Percentiles rank a stretch among this genome's conserved stretches.
These are phyloP conservation scores for Diuraphis noxia DNA, from an alignment of 1,140 invertebrate genomes.

Conservation along the genomic window DNA sequence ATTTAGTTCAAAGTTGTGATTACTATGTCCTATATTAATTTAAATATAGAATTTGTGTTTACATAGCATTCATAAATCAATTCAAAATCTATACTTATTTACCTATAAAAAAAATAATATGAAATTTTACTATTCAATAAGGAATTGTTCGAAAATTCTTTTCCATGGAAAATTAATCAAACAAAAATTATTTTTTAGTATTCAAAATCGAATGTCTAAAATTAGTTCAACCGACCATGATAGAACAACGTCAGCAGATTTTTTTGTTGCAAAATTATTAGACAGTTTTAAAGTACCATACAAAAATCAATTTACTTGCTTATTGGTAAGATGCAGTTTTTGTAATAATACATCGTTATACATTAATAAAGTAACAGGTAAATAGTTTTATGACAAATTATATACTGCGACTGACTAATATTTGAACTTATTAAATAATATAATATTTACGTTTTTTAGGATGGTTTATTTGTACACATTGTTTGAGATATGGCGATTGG, in stretches of 20 bases:
- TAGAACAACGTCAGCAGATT: background rate
- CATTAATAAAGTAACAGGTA: conserved; percentile 47
- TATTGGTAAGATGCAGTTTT: conserved; percentile 3
- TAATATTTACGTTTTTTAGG: conserved; percentile 16
- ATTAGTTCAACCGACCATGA: background rate
- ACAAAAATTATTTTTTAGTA: background rate
- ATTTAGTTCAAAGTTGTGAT: background rate
- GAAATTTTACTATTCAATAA: background rate
- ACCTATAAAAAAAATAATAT: background rate
- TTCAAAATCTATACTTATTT: too few species aligned
- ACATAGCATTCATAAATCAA: background rate
- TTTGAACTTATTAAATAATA: background rate
- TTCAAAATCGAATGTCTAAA: background rate
- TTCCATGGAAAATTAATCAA: background rate
- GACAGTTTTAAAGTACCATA: conserved; percentile 20
- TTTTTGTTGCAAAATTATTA: background rate
- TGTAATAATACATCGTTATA: conserved; percentile 33
- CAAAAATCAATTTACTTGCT: conserved; percentile 43
- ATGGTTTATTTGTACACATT: conserved; percentile 48
- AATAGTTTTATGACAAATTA: background rate
- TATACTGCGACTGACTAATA: background rate
- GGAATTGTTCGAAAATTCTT: background rate
- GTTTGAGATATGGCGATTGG: conserved; percentile 35
- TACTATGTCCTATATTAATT: background rate
- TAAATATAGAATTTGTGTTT: background rate